These are phyloP conservation scores for Trissolcus brochymenae DNA, from an alignment of 2,888 invertebrate species.

Conservation along the genomic window DNA sequence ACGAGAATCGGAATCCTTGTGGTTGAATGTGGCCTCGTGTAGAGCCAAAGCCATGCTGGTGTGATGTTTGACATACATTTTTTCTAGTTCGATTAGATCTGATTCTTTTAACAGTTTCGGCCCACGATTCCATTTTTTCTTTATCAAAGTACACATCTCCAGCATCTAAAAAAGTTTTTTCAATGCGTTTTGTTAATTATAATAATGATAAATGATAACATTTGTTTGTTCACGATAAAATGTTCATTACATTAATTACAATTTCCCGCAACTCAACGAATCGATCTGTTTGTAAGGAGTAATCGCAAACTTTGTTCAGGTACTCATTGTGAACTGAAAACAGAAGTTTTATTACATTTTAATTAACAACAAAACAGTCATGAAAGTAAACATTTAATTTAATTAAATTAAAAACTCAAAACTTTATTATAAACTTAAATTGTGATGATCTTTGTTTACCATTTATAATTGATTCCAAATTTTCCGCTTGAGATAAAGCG, in stretches of 20 bases:
- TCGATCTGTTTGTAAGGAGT: slow-evolving; percentile 71
- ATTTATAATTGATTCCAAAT: slow-evolving; percentile 70
- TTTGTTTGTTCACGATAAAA: slow-evolving; percentile 24
- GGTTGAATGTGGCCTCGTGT: slow-evolving; percentile 70
- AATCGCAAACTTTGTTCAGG: slow-evolving; percentile 71
- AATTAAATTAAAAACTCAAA: too few relatives aligned
- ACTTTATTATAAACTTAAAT: slow-evolving; percentile 1
- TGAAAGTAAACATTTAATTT: too few relatives aligned
- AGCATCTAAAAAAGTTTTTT: slow-evolving; percentile 64
- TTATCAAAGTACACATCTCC: slow-evolving; percentile 71
- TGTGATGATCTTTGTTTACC: slow-evolving; percentile 55
- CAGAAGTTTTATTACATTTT: slow-evolving; percentile 1
- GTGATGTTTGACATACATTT: slow-evolving; percentile 72
- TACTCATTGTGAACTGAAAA: slow-evolving; percentile 71
- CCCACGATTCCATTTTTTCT: slow-evolving; percentile 70
- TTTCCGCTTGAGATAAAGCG: slow-evolving; percentile 67
- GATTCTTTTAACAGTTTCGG: slow-evolving; percentile 63
- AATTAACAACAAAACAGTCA: background rate
- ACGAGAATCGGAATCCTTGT: slow-evolving; percentile 73
- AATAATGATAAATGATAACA: slow-evolving; percentile 4
- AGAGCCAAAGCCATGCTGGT: slow-evolving; percentile 72
- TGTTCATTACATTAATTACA: slow-evolving; percentile 69
- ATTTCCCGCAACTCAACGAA: slow-evolving; percentile 69
- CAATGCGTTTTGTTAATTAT: background rate
- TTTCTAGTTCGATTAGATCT: slow-evolving; percentile 69